These are phyloP conservation scores for Hymenopus coronatus DNA, from an alignment of 2,888 invertebrate genomes.

Conservation along the genomic window DNA sequence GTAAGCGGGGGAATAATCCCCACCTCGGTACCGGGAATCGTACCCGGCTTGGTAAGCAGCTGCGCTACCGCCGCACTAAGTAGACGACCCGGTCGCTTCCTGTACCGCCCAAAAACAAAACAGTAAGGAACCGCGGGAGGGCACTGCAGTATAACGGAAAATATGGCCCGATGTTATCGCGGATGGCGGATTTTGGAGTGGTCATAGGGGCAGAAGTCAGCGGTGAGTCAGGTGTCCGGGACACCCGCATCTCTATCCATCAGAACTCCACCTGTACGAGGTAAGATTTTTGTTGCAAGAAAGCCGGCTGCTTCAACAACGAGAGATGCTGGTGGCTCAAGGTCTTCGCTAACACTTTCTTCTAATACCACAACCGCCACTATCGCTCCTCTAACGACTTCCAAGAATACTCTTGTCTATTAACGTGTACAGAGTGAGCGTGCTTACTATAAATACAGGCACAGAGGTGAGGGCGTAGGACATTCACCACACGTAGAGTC, in stretches of 20 bases:
- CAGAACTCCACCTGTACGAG: neutral
- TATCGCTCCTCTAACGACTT: neutral
- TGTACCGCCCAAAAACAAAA: no score
- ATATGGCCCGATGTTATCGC: neutral
- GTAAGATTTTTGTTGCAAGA: neutral
- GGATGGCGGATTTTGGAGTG: neutral
- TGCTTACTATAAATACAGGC: no score
- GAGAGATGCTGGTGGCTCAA: slow-evolving; percentile 6
- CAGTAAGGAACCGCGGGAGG: neutral
- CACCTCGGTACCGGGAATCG: no score
- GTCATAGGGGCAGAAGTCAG: neutral
- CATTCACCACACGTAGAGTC: neutral
- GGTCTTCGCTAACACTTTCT: neutral
- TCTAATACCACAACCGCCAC: neutral
- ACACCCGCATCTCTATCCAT: neutral
- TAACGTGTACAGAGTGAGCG: neutral
- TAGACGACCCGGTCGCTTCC: no score
- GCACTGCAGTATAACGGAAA: neutral
- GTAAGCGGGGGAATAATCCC: no score
- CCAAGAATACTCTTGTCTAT: neutral
- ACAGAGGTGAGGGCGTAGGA: neutral
- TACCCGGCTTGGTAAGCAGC: no score
- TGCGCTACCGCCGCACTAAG: no score
- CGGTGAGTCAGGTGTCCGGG: neutral
- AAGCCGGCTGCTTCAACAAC: neutral